Evolutionary conservation across 2,113 vertebrate species (phyloP), one percentile per base, ranked within the genome.

Genomic region (Aspidoscelis tigris): DNA sequence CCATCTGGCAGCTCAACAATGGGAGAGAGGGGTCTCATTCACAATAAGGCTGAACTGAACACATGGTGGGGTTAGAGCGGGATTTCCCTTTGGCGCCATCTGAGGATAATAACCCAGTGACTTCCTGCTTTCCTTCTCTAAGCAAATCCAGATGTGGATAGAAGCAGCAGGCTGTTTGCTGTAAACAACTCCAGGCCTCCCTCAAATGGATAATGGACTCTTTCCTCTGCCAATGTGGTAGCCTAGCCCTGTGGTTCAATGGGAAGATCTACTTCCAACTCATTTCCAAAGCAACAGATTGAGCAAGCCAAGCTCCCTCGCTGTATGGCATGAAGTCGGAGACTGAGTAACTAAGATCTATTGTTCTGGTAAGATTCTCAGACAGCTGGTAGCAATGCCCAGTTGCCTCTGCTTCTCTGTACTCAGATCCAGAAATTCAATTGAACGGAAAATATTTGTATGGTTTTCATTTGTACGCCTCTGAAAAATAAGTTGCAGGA

Each of bases 141-240:
- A 85, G 77, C 55, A 74, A 79, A 80, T 73, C 77, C 83, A 85
- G 83, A 85, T 85, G 83, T 85, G 76, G 73, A 78, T 78, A 84
- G 68, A 39, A 84, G 76, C 69, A 73, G 83, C n/a, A 50, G 21
- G 70, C 58, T 73, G 70, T n/a, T 66, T 85, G 83, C 70, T 43
- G 83, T 80, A 79, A 79, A 79, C 83, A 84, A 84, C 70, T 79
- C 55, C 76, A 79, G 76, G 55, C 83, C 26, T 79, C 55, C 16
- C 16, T 79, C 58, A 50, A 55, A 71, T 39, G 44, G 70, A 65
- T 41, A 55, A 72, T 14, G 43, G 83, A 39, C 53, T 41, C 41
- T 33, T 33, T 47, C 53, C 76, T 73, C 69, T 84, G 69, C 76
- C 76, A 84, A 64, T 39, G 55, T 53, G 65, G 76, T 73, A 79